Conservation (phyloP, 2,888 invertebrate genomes). For the Geotrupes spiniger region DNA sequence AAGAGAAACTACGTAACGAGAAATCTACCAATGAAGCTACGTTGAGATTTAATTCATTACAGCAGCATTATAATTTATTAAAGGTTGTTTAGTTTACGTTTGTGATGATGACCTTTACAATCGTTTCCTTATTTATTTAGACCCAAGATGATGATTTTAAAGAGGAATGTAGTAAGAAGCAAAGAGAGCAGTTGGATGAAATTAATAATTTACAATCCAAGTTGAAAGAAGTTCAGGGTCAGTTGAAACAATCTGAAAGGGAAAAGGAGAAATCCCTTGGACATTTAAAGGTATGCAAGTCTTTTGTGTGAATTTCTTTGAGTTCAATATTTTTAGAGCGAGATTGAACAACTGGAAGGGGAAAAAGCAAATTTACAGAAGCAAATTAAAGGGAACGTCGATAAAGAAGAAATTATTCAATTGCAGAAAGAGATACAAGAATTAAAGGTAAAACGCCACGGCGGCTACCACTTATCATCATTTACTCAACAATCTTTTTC, state of each 20-base stretch:
- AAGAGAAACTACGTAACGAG: slow-evolving; percentile 52
- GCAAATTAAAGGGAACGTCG: slow-evolving; percentile 35
- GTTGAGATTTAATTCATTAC: slow-evolving; percentile 54
- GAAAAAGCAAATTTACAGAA: slow-evolving; percentile 44
- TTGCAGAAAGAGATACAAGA: slow-evolving; percentile 37
- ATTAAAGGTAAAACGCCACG: slow-evolving; percentile 33
- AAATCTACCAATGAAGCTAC: slow-evolving; percentile 53
- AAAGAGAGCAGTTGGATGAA: slow-evolving; percentile 51
- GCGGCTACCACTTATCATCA: background rate
- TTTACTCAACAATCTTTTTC: slow-evolving; percentile 11
- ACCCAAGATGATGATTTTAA: slow-evolving; percentile 55
- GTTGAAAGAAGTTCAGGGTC: slow-evolving; percentile 50
- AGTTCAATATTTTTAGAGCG: slow-evolving; percentile 35
- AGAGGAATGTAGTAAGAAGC: slow-evolving; percentile 51
- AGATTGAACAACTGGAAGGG: slow-evolving; percentile 42
- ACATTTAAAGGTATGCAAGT: slow-evolving; percentile 27
- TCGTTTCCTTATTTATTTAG: slow-evolving; percentile 38
- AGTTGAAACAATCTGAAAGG: slow-evolving; percentile 48
- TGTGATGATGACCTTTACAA: background rate
- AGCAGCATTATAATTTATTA: slow-evolving; percentile 56
- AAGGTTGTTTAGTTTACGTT: slow-evolving; percentile 38
- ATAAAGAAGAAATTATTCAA: slow-evolving; percentile 38
- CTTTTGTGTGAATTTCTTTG: slow-evolving; percentile 12
- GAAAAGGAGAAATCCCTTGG: slow-evolving; percentile 40
- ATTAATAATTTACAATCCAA: slow-evolving; percentile 52